These are phyloP conservation scores for Caracal caracal DNA, from an alignment of 2,113 vertebrate genomes.

Conservation along the genomic window DNA sequence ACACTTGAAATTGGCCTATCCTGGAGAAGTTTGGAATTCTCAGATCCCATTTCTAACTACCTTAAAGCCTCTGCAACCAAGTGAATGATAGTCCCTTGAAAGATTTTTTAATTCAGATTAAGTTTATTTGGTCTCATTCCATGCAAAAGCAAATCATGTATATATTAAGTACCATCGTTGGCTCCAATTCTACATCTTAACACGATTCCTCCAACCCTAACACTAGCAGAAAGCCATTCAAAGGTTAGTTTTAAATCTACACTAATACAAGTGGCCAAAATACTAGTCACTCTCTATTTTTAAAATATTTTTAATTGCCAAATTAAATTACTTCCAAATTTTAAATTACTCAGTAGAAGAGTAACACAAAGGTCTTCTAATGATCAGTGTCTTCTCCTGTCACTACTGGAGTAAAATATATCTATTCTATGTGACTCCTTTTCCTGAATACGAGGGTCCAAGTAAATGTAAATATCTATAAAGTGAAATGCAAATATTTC, in stretches of 20 bases:
- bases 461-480: not conserved
- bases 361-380: not conserved
- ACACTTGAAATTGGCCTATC: not conserved
- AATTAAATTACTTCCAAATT: slow-evolving; percentile 5
- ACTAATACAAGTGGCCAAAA: not conserved
- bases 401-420: not conserved
- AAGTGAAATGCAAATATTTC: slow-evolving; percentile 7
- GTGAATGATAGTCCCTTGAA: not conserved
- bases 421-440: not conserved
- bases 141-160: not conserved
- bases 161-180: not conserved
- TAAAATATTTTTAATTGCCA: not conserved
- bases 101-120: slow-evolving; percentile 1
- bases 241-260: not conserved
- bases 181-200: not conserved
- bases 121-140: not conserved
- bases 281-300: not conserved
- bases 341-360: not conserved
- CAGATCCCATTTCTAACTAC: not conserved
- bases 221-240: not conserved
- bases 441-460: not conserved
- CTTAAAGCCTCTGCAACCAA: not conserved
- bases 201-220: not conserved
- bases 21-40: slow-evolving; percentile 6
- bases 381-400: not conserved